These are phyloP conservation scores for Pentalonia nigronervosa DNA, from an alignment of 1,140 invertebrate genomes.

Conservation along the genomic window DNA sequence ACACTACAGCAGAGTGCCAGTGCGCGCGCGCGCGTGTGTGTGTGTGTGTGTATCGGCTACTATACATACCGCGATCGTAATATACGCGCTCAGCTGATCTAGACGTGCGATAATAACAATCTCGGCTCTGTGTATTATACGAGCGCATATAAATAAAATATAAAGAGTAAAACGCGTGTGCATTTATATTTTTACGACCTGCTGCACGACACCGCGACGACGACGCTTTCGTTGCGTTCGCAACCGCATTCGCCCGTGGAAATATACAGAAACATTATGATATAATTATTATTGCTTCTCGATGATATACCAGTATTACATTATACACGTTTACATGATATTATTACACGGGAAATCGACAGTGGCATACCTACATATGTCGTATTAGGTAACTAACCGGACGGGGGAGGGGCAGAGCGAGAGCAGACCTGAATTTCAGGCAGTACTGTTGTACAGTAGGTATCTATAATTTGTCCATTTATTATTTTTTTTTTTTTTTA, in stretches of 20 bases:
- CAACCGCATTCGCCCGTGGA: not conserved
- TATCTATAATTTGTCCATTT: no score
- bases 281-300: not conserved
- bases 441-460: no score
- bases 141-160: not conserved
- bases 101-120: conserved; percentile 15
- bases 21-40: no score
- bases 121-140: not conserved
- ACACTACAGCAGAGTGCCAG: not conserved
- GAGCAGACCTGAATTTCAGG: not conserved
- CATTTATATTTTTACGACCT: not conserved
- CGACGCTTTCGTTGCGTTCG: not conserved
- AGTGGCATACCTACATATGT: not conserved
- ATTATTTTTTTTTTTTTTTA: no score
- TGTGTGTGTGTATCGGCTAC: not conserved
- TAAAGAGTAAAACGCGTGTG: not conserved
- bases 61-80: not conserved
- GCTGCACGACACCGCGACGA: not conserved
- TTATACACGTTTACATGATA: not conserved
- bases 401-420: not conserved
- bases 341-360: not conserved
- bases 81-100: conserved; percentile 6
- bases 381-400: not conserved
- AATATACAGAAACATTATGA: not conserved
- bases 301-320: not conserved